phyloP scores from a whole-genome alignment of 1,140 invertebrate genomes.

The Lordiphosa clarofinis region DNA sequence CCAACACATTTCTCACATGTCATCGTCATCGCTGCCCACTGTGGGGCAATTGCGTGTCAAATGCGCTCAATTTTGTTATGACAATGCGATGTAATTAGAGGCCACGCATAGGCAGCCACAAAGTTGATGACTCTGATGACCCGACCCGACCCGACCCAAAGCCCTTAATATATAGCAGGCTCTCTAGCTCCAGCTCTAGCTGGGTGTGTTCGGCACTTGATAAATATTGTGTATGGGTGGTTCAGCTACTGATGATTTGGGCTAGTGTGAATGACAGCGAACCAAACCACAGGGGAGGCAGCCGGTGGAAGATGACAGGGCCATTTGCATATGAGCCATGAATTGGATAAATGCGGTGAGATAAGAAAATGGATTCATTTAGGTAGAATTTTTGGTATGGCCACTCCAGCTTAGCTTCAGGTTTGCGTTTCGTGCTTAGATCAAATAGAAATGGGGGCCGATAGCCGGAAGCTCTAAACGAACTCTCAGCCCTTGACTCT shows the following conservation, averaged over 20 bases:
- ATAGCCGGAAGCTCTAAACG: too few relatives aligned
- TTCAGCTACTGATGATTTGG: constrained; percentile 1
- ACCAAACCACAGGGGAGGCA: too few relatives aligned
- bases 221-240: constrained; percentile 14
- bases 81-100: constrained; percentile 76
- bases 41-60: constrained; percentile 70
- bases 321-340: constrained; percentile 11
- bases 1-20: constrained; percentile 65
- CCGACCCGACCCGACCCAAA: constrained; percentile 13
- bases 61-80: constrained; percentile 77
- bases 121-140: constrained; percentile 36
- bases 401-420: too few relatives aligned
- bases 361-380: too few relatives aligned
- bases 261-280: constrained; percentile 11
- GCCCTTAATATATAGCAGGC: constrained; percentile 42
- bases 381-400: too few relatives aligned
- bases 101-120: constrained; percentile 63
- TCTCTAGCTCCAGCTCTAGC: constrained; percentile 2
- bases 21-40: constrained; percentile 43
- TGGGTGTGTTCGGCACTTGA: constrained; percentile 17
- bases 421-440: too few relatives aligned
- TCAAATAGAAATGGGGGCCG: too few relatives aligned
- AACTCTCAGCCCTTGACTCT: too few relatives aligned
- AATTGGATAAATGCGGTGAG: not conserved
- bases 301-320: not conserved